phyloP scores from a whole-genome alignment of 2,888 invertebrate species.

The Odontomyia ornata region DNA sequence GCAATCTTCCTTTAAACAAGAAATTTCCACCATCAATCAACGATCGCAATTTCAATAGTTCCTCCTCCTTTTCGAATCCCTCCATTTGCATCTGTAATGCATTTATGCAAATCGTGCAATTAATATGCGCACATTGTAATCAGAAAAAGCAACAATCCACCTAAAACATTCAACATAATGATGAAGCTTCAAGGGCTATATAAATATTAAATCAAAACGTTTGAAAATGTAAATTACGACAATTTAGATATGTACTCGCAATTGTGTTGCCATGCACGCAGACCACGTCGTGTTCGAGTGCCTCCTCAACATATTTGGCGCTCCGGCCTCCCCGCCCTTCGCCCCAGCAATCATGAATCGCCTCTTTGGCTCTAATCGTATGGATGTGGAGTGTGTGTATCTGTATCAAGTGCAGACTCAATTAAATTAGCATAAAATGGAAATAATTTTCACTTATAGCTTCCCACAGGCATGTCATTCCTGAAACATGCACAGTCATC shows the following conservation, averaged over 20 bases:
- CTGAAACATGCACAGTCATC: slow-evolving; percentile 36
- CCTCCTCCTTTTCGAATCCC: too few relatives aligned
- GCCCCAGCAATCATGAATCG: background rate
- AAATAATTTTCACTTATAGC: slow-evolving; percentile 47
- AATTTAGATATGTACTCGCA: slow-evolving; percentile 40
- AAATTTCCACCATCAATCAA: too few relatives aligned
- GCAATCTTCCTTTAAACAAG: too few relatives aligned
- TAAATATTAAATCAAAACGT: slow-evolving; percentile 31
- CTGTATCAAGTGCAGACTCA: slow-evolving; percentile 45
- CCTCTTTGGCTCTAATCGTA: background rate
- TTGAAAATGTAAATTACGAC: slow-evolving; percentile 39
- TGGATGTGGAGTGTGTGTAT: background rate
- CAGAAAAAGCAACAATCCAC: slow-evolving; percentile 27
- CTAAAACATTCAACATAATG: slow-evolving; percentile 35
- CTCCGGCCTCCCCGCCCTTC: background rate
- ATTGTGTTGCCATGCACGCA: background rate
- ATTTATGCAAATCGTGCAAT: slow-evolving; percentile 41
- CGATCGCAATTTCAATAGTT: too few relatives aligned
- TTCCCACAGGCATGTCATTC: slow-evolving; percentile 39
- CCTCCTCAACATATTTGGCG: background rate
- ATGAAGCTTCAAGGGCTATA: slow-evolving; percentile 2
- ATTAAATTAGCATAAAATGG: slow-evolving; percentile 49
- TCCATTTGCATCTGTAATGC: background rate
- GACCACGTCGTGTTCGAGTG: too few relatives aligned
- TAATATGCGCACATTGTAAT: slow-evolving; percentile 38